Base-by-base conservation (phyloP, 2,797 vertebrate genomes). In the Picus viridis region DNA sequence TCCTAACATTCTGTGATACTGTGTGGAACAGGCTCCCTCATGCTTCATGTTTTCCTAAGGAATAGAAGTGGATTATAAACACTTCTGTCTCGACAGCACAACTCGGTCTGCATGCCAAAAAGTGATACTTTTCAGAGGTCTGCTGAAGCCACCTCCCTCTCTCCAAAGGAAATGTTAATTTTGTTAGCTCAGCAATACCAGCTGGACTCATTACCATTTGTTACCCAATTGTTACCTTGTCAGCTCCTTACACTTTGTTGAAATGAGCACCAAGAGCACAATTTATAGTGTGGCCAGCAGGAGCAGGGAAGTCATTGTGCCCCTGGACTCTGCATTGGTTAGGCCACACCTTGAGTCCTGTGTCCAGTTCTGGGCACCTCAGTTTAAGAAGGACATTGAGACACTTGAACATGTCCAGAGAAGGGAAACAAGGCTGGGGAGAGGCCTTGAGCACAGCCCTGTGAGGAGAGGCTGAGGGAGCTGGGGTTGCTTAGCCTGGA, bases 161-260 rank as follows among this genome's bases (percentile, higher is more conserved):
- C n/a, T 81, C 45, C 12, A 93, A 79, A 78, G 17, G 77, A 93
- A 93, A 86, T 74, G 75, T 65, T 85, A 10, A 47, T 83, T 87
- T 73, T 69, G 32, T 83, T 83, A 74, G 54, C 32, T 87, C 59
- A 64, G 61, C 63, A 92, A 81, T 61, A 89, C 18, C 6, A 8
- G 85, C 80, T 45, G 10, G 73, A 70, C 27, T 86, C 65, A 51
- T 76, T 83, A 71, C 26, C 63, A 75, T 75, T 67, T 75, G 53
- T 85, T 81, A 74, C 8, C 14, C 27, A 70, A n/a, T 30, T 3
- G 0, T 76, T 81, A 77, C 51, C 72, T 69, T 83, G 27, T 47
- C 36, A 51, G 9, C 56, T 59, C 56, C 49, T 67, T 57, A 39
- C 16, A 49, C 12, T 81, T 81, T 24, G 15, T 6, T 88, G 51